phyloP scores from a whole-genome alignment of 2,113 vertebrate genomes.

The Nesogale talazaci region DNA sequence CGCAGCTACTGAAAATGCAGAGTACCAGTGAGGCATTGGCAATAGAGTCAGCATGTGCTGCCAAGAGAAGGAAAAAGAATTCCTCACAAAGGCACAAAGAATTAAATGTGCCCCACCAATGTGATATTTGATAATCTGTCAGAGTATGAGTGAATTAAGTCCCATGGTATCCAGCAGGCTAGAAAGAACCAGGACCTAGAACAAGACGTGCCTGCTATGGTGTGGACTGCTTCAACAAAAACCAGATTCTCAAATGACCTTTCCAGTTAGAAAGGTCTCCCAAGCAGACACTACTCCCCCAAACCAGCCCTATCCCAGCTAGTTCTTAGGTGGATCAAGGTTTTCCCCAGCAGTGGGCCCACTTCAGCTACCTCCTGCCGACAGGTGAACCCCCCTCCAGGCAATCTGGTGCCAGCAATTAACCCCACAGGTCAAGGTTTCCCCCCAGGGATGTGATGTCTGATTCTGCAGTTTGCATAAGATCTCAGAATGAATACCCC shows the following conservation, averaged over 20 bases:
- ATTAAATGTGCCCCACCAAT: not conserved
- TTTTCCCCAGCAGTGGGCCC: slow-evolving; percentile 9
- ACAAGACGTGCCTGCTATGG: not conserved
- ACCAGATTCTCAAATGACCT: not conserved
- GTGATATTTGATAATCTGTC: slow-evolving; percentile 10
- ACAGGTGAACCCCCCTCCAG: slow-evolving; percentile 45
- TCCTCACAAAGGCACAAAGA: not conserved
- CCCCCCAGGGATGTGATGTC: slow-evolving; percentile 56
- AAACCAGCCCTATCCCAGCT: not conserved
- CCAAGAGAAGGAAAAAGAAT: not conserved
- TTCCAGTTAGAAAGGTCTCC: not conserved
- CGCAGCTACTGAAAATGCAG: not conserved
- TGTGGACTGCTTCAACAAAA: slow-evolving; percentile 12
- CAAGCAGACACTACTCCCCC: not conserved
- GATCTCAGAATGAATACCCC: slow-evolving; percentile 3
- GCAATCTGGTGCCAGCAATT: slow-evolving; percentile 67
- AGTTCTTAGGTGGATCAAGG: not conserved
- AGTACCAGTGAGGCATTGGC: slow-evolving; percentile 12
- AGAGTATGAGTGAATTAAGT: slow-evolving; percentile 4
- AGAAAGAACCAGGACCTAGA: not conserved
- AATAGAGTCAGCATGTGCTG: not conserved
- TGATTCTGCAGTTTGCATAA: slow-evolving; percentile 61
- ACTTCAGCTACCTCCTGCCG: slow-evolving; percentile 44
- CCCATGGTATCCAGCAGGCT: not conserved
- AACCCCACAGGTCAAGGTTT: slow-evolving; percentile 62